These are phyloP conservation scores for Prochilodus magdalenae DNA, from an alignment of 2,113 vertebrate genomes.

Conservation along the genomic window DNA sequence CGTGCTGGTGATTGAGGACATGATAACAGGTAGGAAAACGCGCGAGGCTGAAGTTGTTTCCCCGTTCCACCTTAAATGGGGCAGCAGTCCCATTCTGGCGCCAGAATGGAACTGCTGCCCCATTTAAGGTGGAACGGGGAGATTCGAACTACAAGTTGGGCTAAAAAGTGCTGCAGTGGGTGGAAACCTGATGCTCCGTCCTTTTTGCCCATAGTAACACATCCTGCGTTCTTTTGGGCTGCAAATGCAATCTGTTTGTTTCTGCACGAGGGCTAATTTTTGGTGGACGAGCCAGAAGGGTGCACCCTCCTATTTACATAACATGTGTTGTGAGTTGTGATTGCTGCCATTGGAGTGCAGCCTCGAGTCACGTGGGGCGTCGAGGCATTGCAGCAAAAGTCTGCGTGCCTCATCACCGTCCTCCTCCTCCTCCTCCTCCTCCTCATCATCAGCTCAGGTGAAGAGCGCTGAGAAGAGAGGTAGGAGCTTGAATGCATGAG, in stretches of 20 bases:
- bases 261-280: background rate
- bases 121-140: background rate
- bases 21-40: conserved; percentile 67
- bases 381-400: conserved; percentile 79
- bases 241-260: no score
- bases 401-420: conserved; percentile 56
- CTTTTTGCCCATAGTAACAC: background rate
- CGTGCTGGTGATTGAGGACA: conserved; percentile 59
- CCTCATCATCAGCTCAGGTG: background rate
- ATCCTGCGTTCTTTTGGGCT: background rate
- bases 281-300: background rate
- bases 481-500: background rate
- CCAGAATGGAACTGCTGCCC: no score
- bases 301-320: background rate
- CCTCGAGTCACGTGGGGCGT: conserved; percentile 73
- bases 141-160: background rate
- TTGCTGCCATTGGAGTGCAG: conserved; percentile 60
- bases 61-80: background rate
- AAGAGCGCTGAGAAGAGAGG: conserved; percentile 2
- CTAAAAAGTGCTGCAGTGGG: background rate
- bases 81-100: background rate
- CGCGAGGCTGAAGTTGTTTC: background rate
- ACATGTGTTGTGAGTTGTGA: conserved; percentile 19
- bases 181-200: background rate
- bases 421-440: conserved; percentile 46